phyloP scores from a whole-genome alignment of 2,113 vertebrate species.

The Nerophis ophidion region DNA sequence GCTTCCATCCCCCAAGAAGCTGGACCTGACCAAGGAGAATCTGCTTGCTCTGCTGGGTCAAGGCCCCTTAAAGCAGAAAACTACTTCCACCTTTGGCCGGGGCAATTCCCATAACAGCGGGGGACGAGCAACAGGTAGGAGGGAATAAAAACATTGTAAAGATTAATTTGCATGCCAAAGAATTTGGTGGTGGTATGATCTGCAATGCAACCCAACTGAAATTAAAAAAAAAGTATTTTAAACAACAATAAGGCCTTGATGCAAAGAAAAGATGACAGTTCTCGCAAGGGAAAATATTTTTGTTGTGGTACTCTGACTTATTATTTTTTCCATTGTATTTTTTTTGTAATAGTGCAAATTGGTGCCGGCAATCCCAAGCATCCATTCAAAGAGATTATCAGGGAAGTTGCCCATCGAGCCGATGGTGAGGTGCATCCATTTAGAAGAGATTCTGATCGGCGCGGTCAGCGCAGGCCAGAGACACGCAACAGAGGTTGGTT shows the following conservation, averaged over 20 bases:
- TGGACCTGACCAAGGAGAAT: conserved; percentile 78
- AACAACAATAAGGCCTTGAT: neutral
- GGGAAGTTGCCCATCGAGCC: conserved; percentile 82
- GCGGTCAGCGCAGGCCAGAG: conserved; percentile 69
- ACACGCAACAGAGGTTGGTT: conserved; percentile 71
- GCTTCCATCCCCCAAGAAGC: conserved; percentile 53
- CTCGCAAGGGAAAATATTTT: no score
- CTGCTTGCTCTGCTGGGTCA: conserved; percentile 69
- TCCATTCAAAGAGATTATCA: conserved; percentile 79
- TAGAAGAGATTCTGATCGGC: conserved; percentile 75
- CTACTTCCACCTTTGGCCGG: conserved; percentile 64
- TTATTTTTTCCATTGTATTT: conserved; percentile 10
- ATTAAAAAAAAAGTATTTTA: neutral
- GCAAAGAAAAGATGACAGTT: neutral
- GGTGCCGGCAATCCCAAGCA: conserved; percentile 71
- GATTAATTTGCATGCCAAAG: no score
- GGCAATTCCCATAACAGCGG: conserved; percentile 74
- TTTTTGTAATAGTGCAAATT: conserved; percentile 72
- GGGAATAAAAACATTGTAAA: neutral
- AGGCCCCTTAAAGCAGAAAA: conserved; percentile 68
- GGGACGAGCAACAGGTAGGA: conserved; percentile 78
- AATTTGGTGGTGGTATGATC: no score
- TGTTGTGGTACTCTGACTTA: neutral
- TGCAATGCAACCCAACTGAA: neutral
- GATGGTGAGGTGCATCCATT: conserved; percentile 72